A percentile compares a stretch with the other conserved stretches of the same genome.
Evolutionary conservation across 2,888 invertebrate genomes (phyloP).

Genomic region (Buathra laborator): DNA sequence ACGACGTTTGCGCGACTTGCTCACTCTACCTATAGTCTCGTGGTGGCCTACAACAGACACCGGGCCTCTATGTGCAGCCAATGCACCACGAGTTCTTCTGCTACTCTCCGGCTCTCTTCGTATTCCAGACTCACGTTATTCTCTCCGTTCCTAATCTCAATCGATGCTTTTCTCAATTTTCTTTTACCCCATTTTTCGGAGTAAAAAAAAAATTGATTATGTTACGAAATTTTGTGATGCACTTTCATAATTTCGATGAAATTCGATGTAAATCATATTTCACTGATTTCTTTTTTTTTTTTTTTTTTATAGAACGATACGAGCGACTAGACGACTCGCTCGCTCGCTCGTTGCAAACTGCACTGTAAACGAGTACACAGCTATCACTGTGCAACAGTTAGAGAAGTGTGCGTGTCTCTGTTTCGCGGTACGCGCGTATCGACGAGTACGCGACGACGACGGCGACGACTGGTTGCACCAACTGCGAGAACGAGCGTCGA

Average conservation of each 20-base stretch:
- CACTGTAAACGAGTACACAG: constrained; percentile 13
- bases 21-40: constrained; percentile 41
- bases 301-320: not conserved
- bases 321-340: constrained; percentile 40
- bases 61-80: not conserved
- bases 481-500: constrained; percentile 66
- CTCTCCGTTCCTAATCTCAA: not conserved
- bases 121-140: not conserved
- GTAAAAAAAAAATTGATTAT: not conserved
- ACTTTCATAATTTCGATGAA: not conserved
- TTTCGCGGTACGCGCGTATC: not conserved
- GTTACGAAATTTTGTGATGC: not conserved
- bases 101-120: too few species aligned
- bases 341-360: constrained; percentile 46
- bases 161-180: not conserved
- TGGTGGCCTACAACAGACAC: constrained; percentile 30
- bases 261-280: not conserved
- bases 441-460: constrained; percentile 41
- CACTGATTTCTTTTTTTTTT: not conserved
- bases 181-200: not conserved
- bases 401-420: constrained; percentile 4
- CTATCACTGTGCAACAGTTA: constrained; percentile 19
- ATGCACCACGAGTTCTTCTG: constrained; percentile 12
- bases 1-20: constrained; percentile 27
- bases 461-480: constrained; percentile 54